Conservation (phyloP, 2,888 invertebrate genomes). For the Drosophila merina region DNA sequence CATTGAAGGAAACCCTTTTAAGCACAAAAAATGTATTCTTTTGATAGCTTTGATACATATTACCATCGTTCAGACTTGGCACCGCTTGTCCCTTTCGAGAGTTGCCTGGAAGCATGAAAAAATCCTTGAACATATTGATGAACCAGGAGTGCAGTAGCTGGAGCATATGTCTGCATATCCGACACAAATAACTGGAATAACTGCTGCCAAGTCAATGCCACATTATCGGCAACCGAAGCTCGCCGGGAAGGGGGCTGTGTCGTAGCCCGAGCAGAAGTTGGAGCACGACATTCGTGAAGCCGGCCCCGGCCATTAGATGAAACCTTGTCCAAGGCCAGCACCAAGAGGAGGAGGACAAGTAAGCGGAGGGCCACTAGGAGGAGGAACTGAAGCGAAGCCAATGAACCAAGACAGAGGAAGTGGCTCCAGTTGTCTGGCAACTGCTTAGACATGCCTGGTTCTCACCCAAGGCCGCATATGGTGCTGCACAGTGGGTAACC, state of each 20-base stretch:
- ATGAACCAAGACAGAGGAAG: constrained; percentile 18
- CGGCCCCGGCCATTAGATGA: constrained; percentile 40
- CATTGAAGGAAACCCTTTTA: background rate
- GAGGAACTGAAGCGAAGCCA: background rate
- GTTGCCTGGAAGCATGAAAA: constrained; percentile 64
- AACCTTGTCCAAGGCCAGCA: constrained; percentile 29
- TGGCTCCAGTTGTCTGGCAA: constrained; percentile 37
- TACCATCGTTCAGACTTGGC: background rate
- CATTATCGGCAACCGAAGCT: constrained; percentile 28
- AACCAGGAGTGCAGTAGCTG: constrained; percentile 79
- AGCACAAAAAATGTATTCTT: background rate
- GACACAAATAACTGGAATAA: constrained; percentile 63
- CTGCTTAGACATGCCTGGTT: constrained; percentile 35
- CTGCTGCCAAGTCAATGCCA: constrained; percentile 45
- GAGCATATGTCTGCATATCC: constrained; percentile 40
- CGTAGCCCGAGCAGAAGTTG: background rate
- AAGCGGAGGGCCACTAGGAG: background rate
- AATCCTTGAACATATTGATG: constrained; percentile 81
- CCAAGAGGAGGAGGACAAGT: background rate
- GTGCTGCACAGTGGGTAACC: constrained; percentile 21
- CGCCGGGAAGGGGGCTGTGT: background rate
- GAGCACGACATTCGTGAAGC: constrained; percentile 28
- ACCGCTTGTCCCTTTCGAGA: background rate
- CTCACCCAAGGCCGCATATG: constrained; percentile 28
- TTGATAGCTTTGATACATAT: background rate